Conservation (phyloP, 2,797 vertebrate species). For the Channa striata region DNA sequence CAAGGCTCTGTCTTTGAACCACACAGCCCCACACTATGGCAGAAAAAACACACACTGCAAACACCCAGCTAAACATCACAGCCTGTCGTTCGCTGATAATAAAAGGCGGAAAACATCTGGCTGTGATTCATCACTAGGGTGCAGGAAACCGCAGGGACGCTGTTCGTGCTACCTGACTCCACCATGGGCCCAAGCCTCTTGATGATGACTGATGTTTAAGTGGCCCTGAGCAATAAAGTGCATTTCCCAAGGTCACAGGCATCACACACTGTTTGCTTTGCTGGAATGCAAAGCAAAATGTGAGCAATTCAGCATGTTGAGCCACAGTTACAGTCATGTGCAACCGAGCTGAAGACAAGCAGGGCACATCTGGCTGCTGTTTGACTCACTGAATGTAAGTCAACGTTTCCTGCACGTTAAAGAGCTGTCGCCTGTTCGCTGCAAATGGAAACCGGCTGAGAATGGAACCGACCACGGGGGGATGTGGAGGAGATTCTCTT, state of each 20-base stretch:
- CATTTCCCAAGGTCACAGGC: constrained; percentile 78
- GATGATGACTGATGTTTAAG: constrained; percentile 58
- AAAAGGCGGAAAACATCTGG: constrained; percentile 25
- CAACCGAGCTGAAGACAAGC: constrained; percentile 9
- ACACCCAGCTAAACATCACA: constrained; percentile 20
- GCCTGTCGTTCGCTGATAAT: constrained; percentile 31
- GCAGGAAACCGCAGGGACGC: constrained; percentile 24
- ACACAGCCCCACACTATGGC: background rate
- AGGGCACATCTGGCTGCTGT: background rate
- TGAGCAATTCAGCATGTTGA: constrained; percentile 19
- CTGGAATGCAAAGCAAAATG: constrained; percentile 33
- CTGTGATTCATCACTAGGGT: constrained; percentile 31
- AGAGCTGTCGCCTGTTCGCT: constrained; percentile 17
- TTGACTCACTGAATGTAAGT: constrained; percentile 29
- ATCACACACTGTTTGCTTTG: constrained; percentile 31
- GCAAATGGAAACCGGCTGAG: constrained; percentile 41
- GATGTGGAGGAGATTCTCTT: constrained; percentile 21
- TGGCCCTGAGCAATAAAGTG: constrained; percentile 66
- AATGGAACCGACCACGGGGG: constrained; percentile 5
- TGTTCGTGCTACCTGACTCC: constrained; percentile 45
- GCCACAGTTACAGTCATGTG: background rate
- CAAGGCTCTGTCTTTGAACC: background rate
- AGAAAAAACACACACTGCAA: constrained; percentile 11
- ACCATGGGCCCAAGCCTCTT: constrained; percentile 29
- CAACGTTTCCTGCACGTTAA: constrained; percentile 1